Base-by-base conservation (phyloP, 2,888 invertebrate genomes). In the Meta bourneti region DNA sequence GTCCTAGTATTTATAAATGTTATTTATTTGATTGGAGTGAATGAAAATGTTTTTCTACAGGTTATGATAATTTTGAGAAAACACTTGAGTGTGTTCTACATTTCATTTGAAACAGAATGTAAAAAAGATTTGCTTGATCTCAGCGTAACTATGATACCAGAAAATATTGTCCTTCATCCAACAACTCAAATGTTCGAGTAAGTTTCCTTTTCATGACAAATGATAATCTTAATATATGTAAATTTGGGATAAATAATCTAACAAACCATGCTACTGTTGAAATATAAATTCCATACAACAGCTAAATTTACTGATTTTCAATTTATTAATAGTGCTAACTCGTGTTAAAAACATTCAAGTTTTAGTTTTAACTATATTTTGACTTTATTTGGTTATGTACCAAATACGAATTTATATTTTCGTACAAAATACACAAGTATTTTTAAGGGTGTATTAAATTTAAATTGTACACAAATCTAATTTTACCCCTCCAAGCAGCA, bases 1-100 rank as follows among this genome's bases (percentile, higher is more conserved):
- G 34, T 34, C 34, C 34, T 34, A 34, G 34, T 34, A 34, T 34
- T 34, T 34, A 4, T 2, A 34, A 34, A 34, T 2, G 34, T 34
- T 34, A 34, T 34, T 34, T 34, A 34, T 34, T 34, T 34, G 34
- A 34, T 34, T 2, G 1, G 34, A 34, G 34, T 34, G 4, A 34
- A 34, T 34, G 34, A 34, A 34, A 34, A 34, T 34, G 1, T 2
- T 34, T 80, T 70, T 20, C 16, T 34, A 0, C 49, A 90, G 90
- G 84, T 74, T 20, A n/a, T 90, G 6, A 81, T 90, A 19, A 80
- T 90, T 70, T 34, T 90, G 6, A 90, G 85, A 51, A 74, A 75
- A 16, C 11, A 90, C 52, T 69, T 90, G 54, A 70, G 69, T 70
- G 16, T 70, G 11, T 48, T 90, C 34, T 83, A 81, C 75, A 49